Conservation (phyloP, 2,113 vertebrate species). For the Fukomys damarensis region DNA sequence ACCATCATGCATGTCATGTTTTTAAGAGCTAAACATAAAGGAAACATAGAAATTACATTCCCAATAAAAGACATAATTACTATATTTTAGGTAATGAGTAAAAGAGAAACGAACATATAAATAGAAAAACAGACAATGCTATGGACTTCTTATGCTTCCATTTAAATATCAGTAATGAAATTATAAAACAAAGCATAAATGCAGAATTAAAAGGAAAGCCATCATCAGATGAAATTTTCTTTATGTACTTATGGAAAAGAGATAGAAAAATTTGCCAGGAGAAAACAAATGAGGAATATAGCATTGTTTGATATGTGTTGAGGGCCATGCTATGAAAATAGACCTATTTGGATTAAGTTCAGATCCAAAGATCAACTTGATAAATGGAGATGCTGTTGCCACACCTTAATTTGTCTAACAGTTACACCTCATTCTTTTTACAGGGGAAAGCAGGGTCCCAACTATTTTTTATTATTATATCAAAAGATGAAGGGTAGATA, state of each 20-base stretch:
- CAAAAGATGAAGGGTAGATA: background rate
- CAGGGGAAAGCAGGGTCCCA: background rate
- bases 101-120: background rate
- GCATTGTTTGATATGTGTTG: background rate
- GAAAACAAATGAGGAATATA: background rate
- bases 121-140: background rate
- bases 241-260: background rate
- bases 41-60: background rate
- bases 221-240: background rate
- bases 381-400: background rate
- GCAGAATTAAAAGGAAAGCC: background rate
- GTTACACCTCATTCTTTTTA: background rate
- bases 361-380: background rate
- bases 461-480: background rate
- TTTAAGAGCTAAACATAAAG: background rate
- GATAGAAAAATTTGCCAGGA: background rate
- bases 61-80: background rate
- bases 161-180: background rate
- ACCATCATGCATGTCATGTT: background rate
- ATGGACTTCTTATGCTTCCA: background rate
- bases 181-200: background rate
- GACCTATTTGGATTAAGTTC: background rate
- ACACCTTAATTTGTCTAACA: background rate
- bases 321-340: background rate
- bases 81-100: background rate